Evolutionary conservation across 2,888 invertebrate species (phyloP), one percentile per base, ranked within the genome.

Genomic region (Mystacides longicornis): DNA sequence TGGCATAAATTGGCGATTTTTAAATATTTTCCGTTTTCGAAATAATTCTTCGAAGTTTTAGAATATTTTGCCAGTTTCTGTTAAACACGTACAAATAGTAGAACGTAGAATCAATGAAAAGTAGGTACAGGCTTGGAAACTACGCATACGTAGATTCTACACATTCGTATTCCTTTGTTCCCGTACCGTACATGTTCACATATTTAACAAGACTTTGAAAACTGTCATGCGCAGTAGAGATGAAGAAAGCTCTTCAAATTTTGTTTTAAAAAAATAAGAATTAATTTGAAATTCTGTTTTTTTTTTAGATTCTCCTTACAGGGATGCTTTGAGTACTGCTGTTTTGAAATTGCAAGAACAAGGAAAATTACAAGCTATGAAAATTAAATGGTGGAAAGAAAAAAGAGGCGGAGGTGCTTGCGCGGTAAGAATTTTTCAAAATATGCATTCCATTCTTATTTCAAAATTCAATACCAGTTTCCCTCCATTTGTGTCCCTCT

Each of bases 331-430:
- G 54, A 92, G 89, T 66, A 82, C 87, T 64, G 90, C 89, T 46
- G 83, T 95, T 59, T 75, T 94, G 58, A 85, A 84, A 67, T 75
- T 95, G 54, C 93, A 94, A 75, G 94, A 95, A 73, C 81, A 81
- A 54, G 93, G 93, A 20, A 77, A 80, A 59, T 78, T 95, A 57
- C 83, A 83, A 19, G 78, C 80, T 63, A 78, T 94, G 73, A 91
- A 92, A 72, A 82, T 85, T 56, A 86, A 85, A 67, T 95, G 94
- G 94, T 95, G 94, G 94, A 86, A 87, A 67, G 87, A 90, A 71
- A 86, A 85, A 70, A 77, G 86, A 61, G 89, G 86, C 16, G 87
- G 86, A 33, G 86, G 86, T 54, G 81, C 82, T 42, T 87, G 87
- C 68, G 74, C 78, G 70, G 86, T 85, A 76, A 75, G 75, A 69